Base-by-base conservation (phyloP, 1,140 invertebrate species). In the Ctenoplectra terminalis region DNA sequence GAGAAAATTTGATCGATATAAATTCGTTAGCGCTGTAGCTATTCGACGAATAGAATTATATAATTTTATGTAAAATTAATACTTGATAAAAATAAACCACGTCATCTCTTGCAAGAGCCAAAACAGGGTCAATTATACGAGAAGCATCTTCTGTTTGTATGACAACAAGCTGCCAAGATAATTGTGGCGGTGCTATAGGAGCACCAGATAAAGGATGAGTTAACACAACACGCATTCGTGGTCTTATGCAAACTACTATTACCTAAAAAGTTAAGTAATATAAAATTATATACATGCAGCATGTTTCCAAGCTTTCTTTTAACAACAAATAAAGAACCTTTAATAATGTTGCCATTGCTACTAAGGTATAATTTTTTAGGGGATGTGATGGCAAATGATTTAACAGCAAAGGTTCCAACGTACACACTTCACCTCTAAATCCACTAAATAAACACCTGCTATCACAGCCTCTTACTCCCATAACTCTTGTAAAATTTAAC, bases 341-440 rank as follows among this genome's bases (percentile, higher is more conserved):
- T 0, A 98, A 98, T 63, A 99, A 94, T 8, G 98, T 99, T 0
- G 98, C 98, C 95, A 99, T 96, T 6, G 98, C 98, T 67, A 99
- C 95, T 76, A 99, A 95, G 87, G 96, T 96, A 90, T 96, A 96
- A 91, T 96, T 95, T 90, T 95, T 95, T 43, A 98, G 93, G 3
- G 97, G 96, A 90, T 97, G 96, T 52, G 95, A 94, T 70, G 96
- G 95, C 76, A 97, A 90, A 87, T 94, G 95, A 87, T 96, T 95
- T 83, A 97, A 95, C 48, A 96, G 94, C 4, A 99, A 94, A 1
- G 98, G 98, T 91, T 98, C 97, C 50, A 99, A 94, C n/a, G 96
- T 95, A 90, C 97, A 98, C 54, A 98, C 99, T 95, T 99, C 99
- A 1, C 99, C 99, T 69, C 98, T 95, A 70, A 98, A 98, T 56